Evolutionary conservation across 2,797 vertebrate genomes (phyloP).

Genomic region (Anableps anableps): DNA sequence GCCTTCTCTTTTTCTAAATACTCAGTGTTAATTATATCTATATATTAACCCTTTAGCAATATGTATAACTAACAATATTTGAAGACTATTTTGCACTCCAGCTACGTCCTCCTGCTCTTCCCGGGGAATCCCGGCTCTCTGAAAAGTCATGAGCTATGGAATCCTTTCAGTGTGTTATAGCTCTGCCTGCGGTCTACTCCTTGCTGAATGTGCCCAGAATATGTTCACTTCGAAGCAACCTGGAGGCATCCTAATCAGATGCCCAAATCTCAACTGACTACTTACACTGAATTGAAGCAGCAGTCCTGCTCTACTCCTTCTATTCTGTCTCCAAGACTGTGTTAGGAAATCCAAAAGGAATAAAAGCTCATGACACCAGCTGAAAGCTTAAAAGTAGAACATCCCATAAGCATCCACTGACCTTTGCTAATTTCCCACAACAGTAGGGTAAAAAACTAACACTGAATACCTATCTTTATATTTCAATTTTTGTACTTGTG

Average conservation of each 20-base stretch:
- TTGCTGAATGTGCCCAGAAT: slow-evolving; percentile 25
- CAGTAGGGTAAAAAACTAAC: not conserved
- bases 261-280: slow-evolving; percentile 2
- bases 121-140: slow-evolving; percentile 1
- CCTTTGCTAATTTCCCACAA: not conserved
- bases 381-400: not conserved
- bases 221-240: slow-evolving; percentile 3
- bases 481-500: not conserved
- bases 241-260: slow-evolving; percentile 18
- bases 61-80: not conserved
- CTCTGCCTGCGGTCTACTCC: slow-evolving; percentile 15
- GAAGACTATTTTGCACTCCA: not conserved
- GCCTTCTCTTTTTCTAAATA: not conserved
- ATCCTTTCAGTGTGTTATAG: slow-evolving; percentile 14
- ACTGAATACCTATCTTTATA: not conserved
- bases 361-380: slow-evolving; percentile 7
- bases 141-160: slow-evolving; percentile 14
- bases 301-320: not conserved
- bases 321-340: not conserved
- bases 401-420: not conserved
- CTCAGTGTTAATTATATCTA: not conserved
- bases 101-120: slow-evolving; percentile 18
- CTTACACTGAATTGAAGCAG: slow-evolving; percentile 4
- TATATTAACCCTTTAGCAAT: not conserved
- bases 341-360: slow-evolving; percentile 1